Conservation (phyloP, 35 echinoderm and acorn worm species). For the Lytechinus pictus region DNA sequence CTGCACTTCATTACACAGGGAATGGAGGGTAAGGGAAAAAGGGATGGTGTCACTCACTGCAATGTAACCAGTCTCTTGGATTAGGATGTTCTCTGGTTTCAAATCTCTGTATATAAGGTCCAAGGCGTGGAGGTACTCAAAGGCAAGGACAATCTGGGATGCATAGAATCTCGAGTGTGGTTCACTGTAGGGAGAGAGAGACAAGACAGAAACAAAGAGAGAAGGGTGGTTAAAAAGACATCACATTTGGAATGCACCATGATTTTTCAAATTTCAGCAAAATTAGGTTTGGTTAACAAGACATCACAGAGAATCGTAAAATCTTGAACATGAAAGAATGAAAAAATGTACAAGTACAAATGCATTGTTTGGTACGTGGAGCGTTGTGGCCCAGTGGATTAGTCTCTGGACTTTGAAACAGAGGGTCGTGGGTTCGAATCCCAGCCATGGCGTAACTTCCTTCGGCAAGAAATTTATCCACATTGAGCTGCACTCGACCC, state of each 20-base stretch:
- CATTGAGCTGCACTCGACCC: too few species aligned
- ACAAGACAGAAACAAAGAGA: slow-evolving; percentile 29
- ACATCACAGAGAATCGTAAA: background rate
- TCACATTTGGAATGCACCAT: background rate
- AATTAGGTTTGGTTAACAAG: background rate
- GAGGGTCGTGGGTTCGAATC: too few species aligned
- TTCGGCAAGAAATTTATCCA: too few species aligned
- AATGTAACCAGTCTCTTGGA: slow-evolving; percentile 94
- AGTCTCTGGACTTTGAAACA: too few species aligned
- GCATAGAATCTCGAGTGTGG: slow-evolving; percentile 99
- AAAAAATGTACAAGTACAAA: too few species aligned
- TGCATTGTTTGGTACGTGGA: too few species aligned
- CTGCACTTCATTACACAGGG: background rate
- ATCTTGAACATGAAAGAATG: too few species aligned
- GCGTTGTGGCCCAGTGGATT: too few species aligned
- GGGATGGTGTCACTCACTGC: slow-evolving; percentile 77
- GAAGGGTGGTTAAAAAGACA: background rate
- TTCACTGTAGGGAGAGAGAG: slow-evolving; percentile 76
- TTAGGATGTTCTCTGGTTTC: slow-evolving; percentile 98
- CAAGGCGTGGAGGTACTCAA: slow-evolving; percentile 98
- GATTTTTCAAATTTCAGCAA: background rate
- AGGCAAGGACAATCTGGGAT: slow-evolving; percentile 99
- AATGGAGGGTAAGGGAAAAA: background rate
- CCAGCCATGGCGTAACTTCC: too few species aligned
- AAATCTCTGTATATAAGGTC: slow-evolving; percentile 99